Percentiles rank a stretch among this genome's conserved stretches.
Conservation (phyloP, 92 coral and sea anemone genomes). For the Epizoanthus ramosus region DNA sequence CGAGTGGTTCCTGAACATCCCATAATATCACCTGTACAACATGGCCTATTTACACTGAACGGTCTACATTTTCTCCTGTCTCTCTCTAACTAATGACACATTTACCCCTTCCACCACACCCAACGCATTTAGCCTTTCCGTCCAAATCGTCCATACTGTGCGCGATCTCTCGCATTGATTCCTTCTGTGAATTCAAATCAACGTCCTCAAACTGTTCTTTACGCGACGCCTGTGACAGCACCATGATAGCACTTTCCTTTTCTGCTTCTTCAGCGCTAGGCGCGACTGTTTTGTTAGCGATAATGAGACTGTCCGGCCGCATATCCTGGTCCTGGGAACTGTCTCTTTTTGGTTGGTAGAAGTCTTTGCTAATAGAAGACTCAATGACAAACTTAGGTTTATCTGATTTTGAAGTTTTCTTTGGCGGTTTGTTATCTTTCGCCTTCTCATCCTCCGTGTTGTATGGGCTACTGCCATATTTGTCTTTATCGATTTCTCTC, state of each 20-base stretch:
- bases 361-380: slow-evolving; percentile 84
- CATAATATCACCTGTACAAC: too few species aligned
- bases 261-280: slow-evolving; percentile 29
- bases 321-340: slow-evolving; percentile 59
- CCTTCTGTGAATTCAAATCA: slow-evolving; percentile 68
- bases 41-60: too few species aligned
- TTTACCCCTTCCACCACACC: slow-evolving; percentile 86
- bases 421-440: slow-evolving; percentile 52
- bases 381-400: slow-evolving; percentile 88
- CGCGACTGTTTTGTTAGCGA: slow-evolving; percentile 69
- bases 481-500: slow-evolving; percentile 70
- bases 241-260: slow-evolving; percentile 29
- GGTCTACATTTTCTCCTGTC: background rate
- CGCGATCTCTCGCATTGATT: slow-evolving; percentile 62
- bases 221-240: slow-evolving; percentile 39
- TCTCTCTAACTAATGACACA: slow-evolving; percentile 72
- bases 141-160: slow-evolving; percentile 84
- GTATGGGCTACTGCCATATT: slow-evolving; percentile 66
- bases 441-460: slow-evolving; percentile 62
- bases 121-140: slow-evolving; percentile 77
- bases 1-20: too few species aligned
- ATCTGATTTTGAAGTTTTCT: slow-evolving; percentile 70
- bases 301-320: slow-evolving; percentile 64
- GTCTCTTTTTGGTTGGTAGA: slow-evolving; percentile 72
- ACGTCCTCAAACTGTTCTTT: slow-evolving; percentile 73